Conservation (phyloP, 2,113 vertebrate species). For the Equus przewalskii region DNA sequence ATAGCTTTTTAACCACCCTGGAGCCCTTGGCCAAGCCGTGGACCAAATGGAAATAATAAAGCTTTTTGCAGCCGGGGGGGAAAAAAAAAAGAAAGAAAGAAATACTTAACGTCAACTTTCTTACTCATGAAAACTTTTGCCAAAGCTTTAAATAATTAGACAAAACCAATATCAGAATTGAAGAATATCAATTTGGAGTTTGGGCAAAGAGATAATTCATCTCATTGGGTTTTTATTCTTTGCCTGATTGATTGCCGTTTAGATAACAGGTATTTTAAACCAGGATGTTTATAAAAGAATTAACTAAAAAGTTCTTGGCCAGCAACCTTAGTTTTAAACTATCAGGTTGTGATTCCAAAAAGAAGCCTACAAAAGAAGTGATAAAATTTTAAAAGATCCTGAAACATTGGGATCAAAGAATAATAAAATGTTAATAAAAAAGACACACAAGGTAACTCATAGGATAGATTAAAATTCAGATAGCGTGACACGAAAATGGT, state of each 20-base stretch:
- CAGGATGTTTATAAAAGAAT: constrained; percentile 14
- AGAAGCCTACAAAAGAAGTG: background rate
- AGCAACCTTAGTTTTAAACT: constrained; percentile 35
- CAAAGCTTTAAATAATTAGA: constrained; percentile 22
- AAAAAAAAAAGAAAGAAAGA: background rate
- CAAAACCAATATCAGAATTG: background rate
- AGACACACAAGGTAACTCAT: background rate
- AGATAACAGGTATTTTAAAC: constrained; percentile 23
- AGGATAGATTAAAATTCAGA: background rate
- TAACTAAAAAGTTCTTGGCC: background rate
- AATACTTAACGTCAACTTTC: background rate
- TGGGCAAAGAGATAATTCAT: background rate
- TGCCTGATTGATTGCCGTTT: background rate
- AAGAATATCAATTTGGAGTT: background rate
- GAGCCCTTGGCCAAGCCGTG: background rate
- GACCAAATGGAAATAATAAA: constrained; percentile 79
- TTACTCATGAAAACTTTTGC: background rate
- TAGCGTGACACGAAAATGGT: background rate
- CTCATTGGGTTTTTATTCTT: background rate
- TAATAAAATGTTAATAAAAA: background rate
- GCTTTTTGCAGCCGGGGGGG: constrained; percentile 45
- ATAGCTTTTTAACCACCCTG: background rate
- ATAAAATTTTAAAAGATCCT: background rate
- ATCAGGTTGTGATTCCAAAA: background rate
- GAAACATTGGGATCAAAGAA: constrained; percentile 47